phyloP scores from a whole-genome alignment of 2,113 vertebrate genomes.

The Solea solea region DNA sequence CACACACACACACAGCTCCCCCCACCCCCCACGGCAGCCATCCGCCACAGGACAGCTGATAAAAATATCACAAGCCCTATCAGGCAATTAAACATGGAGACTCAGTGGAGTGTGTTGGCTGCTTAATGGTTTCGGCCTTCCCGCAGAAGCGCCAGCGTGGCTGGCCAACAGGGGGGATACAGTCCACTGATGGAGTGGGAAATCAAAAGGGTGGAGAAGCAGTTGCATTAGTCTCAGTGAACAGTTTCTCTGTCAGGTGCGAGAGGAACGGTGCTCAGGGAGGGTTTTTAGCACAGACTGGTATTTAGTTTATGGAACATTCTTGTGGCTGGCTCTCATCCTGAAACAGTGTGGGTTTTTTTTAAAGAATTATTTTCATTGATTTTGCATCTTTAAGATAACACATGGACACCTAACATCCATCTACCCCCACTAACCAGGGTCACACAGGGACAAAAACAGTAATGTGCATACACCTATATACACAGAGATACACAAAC shows the following conservation, averaged over 20 bases:
- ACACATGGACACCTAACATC: too few relatives aligned
- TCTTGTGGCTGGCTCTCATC: too few relatives aligned
- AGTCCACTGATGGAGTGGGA: slow-evolving; percentile 56
- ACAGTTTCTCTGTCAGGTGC: slow-evolving; percentile 28
- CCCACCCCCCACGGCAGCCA: slow-evolving; percentile 51
- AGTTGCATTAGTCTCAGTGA: slow-evolving; percentile 41
- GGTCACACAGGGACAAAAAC: too few relatives aligned
- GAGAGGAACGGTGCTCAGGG: background rate
- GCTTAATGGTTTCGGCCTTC: slow-evolving; percentile 63
- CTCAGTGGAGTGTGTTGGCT: slow-evolving; percentile 59
- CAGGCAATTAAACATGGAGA: slow-evolving; percentile 77
- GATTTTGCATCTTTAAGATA: too few relatives aligned
- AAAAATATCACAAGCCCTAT: slow-evolving; percentile 78
- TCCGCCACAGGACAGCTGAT: slow-evolving; percentile 66
- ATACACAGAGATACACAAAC: too few relatives aligned
- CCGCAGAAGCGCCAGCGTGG: slow-evolving; percentile 42
- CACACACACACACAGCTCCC: slow-evolving; percentile 35
- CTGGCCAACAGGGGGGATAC: slow-evolving; percentile 51
- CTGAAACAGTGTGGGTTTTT: too few relatives aligned
- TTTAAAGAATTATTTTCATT: too few relatives aligned
- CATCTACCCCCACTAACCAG: too few relatives aligned
- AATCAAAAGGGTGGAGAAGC: slow-evolving; percentile 57
- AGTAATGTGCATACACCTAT: too few relatives aligned
- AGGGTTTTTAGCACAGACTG: background rate
- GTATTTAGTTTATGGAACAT: too few relatives aligned